Conservation (phyloP, 2,113 vertebrate species). For the Neomonachus schauinslandi region DNA sequence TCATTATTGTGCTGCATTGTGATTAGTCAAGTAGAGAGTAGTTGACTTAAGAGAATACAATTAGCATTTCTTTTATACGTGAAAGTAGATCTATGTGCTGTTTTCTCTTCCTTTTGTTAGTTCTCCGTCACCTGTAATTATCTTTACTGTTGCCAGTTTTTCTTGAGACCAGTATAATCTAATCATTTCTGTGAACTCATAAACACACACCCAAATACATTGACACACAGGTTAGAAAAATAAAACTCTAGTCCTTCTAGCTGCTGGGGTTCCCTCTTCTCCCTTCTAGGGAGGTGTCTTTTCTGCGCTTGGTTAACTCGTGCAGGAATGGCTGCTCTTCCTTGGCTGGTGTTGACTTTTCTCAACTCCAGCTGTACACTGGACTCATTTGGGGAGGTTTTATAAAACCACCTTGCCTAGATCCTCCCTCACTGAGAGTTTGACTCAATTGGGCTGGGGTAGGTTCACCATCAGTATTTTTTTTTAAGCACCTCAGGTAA, state of each 20-base stretch:
- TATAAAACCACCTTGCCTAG: neutral
- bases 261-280: neutral
- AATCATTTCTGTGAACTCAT: slow-evolving; percentile 8
- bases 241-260: neutral
- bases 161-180: slow-evolving; percentile 53
- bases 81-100: slow-evolving; percentile 47
- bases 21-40: slow-evolving; percentile 57
- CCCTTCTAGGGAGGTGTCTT: neutral
- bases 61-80: slow-evolving; percentile 52
- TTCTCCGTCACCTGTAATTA: slow-evolving; percentile 62
- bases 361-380: neutral
- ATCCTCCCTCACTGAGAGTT: neutral
- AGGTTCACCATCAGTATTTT: neutral
- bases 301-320: neutral
- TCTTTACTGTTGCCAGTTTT: slow-evolving; percentile 53
- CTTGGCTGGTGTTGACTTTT: neutral
- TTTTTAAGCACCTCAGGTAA: neutral
- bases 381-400: neutral
- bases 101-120: slow-evolving; percentile 56
- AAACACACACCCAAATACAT: slow-evolving; percentile 4
- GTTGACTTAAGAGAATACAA: slow-evolving; percentile 55
- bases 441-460: neutral
- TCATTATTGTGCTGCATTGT: slow-evolving; percentile 45
- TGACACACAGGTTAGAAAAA: slow-evolving; percentile 41
- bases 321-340: neutral